phyloP scores from a whole-genome alignment of 2,113 vertebrate species.

The Motacilla tschutschensis region DNA sequence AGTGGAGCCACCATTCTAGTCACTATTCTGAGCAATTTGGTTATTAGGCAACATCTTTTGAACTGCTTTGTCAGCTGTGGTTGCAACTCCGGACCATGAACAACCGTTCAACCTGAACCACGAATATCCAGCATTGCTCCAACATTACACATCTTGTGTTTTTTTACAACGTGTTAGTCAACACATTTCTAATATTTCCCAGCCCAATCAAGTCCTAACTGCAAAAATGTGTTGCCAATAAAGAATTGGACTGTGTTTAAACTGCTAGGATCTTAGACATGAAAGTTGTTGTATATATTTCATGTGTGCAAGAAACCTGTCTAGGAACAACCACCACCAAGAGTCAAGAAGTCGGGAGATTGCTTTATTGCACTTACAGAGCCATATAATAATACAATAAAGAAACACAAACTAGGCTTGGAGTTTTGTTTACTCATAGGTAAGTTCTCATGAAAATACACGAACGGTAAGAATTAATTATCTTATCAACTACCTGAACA shows the following conservation, averaged over 20 bases:
- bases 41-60: background rate
- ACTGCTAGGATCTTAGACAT: background rate
- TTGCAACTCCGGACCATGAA: background rate
- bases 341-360: background rate
- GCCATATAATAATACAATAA: background rate
- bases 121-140: background rate
- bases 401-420: background rate
- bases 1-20: background rate
- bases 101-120: background rate
- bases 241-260: background rate
- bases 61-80: background rate
- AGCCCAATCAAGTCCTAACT: background rate
- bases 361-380: background rate
- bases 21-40: background rate
- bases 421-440: background rate
- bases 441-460: background rate
- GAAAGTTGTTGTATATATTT: background rate
- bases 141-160: background rate
- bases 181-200: background rate
- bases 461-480: background rate
- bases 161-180: constrained; percentile 17
- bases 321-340: background rate
- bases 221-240: background rate
- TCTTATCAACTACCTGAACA: constrained; percentile 5
- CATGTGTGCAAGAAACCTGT: background rate